phyloP scores from a whole-genome alignment of 2,888 invertebrate species.

The Dicroscelio sp. region DNA sequence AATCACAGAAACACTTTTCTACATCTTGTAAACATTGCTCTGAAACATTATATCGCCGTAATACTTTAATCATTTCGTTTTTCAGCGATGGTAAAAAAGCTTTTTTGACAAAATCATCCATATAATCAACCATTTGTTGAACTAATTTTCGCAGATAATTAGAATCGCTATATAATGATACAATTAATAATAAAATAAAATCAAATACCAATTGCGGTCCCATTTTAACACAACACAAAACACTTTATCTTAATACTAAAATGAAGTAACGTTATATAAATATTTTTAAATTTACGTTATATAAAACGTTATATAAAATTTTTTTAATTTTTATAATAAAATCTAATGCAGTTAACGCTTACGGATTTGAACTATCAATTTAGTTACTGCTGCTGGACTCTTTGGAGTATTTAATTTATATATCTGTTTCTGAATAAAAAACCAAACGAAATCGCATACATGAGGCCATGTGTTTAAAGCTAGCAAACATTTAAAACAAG shows the following conservation, averaged over 20 bases:
- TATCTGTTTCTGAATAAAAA: constrained; percentile 1
- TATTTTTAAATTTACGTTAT: too few species aligned
- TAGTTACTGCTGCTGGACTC: neutral
- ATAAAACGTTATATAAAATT: too few species aligned
- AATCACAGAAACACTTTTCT: neutral
- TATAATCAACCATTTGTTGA: constrained; percentile 25
- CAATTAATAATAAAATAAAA: constrained; percentile 23
- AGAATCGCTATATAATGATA: neutral
- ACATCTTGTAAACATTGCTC: constrained; percentile 4
- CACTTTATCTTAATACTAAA: too few species aligned
- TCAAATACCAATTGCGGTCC: neutral
- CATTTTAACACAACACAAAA: too few species aligned
- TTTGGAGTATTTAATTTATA: constrained; percentile 19
- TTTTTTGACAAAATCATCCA: constrained; percentile 6
- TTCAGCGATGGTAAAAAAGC: neutral
- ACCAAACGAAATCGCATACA: constrained; percentile 20
- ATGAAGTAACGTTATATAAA: too few species aligned
- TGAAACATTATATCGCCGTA: neutral
- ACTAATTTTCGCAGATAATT: constrained; percentile 27
- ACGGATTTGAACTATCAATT: constrained; percentile 8
- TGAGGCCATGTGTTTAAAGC: neutral
- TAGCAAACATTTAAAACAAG: constrained; percentile 30
- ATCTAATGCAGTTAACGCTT: neutral
- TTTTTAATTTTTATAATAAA: too few species aligned
- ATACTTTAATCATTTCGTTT: constrained; percentile 7